Evolutionary conservation across 1,140 invertebrate species (phyloP).

Genomic region (Pantala flavescens): DNA sequence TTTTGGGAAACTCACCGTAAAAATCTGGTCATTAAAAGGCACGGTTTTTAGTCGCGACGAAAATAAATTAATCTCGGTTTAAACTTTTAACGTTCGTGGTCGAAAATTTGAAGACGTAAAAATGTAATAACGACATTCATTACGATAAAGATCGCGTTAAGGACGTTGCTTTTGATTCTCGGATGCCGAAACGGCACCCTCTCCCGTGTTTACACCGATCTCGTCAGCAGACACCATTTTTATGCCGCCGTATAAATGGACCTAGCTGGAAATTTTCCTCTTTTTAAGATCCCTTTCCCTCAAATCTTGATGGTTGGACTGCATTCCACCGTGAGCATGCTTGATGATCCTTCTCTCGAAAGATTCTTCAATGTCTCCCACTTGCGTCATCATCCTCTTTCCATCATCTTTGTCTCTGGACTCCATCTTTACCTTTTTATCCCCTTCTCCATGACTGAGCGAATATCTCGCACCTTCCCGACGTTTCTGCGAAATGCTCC

Average conservation of each 20-base stretch:
- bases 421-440: not conserved
- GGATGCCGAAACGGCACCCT: not conserved
- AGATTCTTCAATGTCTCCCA: not conserved
- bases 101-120: too few relatives aligned
- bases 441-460: not conserved
- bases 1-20: too few relatives aligned
- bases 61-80: too few relatives aligned
- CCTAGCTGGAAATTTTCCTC: not conserved
- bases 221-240: not conserved
- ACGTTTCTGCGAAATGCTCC: too few relatives aligned
- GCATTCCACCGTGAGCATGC: not conserved
- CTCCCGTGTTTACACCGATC: not conserved
- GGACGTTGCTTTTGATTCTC: not conserved
- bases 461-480: too few relatives aligned
- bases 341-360: conserved; percentile 5
- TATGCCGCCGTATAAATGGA: not conserved
- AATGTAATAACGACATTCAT: too few relatives aligned
- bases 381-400: not conserved
- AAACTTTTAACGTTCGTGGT: too few relatives aligned
- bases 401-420: not conserved
- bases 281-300: not conserved
- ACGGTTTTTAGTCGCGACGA: too few relatives aligned
- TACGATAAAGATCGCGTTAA: not conserved
- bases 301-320: not conserved
- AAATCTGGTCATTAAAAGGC: too few relatives aligned